Conservation (phyloP, 2,797 vertebrate species). For the Lateolabrax maculatus region DNA sequence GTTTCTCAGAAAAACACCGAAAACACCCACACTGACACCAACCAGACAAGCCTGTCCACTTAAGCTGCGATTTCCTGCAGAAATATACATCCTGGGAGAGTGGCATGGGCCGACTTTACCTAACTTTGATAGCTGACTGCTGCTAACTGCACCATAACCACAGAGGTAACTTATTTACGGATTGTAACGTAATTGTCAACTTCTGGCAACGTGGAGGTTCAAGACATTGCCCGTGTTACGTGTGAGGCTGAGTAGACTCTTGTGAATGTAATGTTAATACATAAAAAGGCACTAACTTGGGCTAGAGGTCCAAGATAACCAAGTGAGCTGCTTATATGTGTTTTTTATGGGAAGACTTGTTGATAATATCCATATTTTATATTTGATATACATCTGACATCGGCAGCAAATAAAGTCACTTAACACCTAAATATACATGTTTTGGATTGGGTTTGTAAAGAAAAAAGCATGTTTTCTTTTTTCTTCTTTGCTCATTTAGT, state of each 20-base stretch:
- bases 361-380: neutral
- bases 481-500: neutral
- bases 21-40: conserved; percentile 25
- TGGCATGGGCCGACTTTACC: conserved; percentile 56
- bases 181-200: neutral
- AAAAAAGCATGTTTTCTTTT: neutral
- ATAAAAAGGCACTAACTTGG: neutral
- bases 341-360: neutral
- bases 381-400: neutral
- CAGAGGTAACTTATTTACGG: conserved; percentile 44
- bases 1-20: conserved; percentile 56
- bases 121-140: conserved; percentile 26
- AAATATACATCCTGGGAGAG: conserved; percentile 6
- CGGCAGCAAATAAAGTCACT: neutral
- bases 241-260: neutral
- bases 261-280: neutral
- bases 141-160: conserved; percentile 51
- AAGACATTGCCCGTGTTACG: neutral
- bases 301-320: neutral
- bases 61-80: neutral
- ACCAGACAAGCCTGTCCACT: neutral
- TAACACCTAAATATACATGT: neutral
- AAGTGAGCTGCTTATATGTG: neutral
- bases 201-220: conserved; percentile 4
- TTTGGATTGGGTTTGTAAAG: neutral